These are phyloP conservation scores for Haemorhous mexicanus DNA, from an alignment of 2,113 vertebrate genomes.

Conservation along the genomic window DNA sequence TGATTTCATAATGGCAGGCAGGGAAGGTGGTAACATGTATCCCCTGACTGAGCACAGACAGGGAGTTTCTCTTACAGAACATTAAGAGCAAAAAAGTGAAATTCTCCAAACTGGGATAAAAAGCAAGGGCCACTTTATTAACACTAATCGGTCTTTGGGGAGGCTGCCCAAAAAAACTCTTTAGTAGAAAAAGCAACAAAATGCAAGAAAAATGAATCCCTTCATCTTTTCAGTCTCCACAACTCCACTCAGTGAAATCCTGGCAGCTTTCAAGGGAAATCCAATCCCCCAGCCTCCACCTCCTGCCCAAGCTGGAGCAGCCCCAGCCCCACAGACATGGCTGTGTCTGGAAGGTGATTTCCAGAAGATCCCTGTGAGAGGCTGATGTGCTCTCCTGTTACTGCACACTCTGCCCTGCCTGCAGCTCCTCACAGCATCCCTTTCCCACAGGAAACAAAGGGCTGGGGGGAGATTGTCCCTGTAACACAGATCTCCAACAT, in stretches of 20 bases:
- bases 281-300: no score
- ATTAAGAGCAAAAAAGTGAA: neutral
- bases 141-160: neutral
- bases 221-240: neutral
- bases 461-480: no score
- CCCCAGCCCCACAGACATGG: fast-evolving
- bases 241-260: neutral
- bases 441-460: neutral
- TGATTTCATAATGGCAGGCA: neutral
- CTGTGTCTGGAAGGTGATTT: neutral
- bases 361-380: neutral
- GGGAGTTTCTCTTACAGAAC: neutral
- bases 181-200: neutral
- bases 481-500: neutral
- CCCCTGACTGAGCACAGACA: neutral
- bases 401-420: neutral
- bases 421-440: neutral
- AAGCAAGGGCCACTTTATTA: neutral
- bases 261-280: neutral
- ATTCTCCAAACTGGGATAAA: neutral
- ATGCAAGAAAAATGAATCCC: neutral
- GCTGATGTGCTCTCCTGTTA: neutral
- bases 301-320: neutral
- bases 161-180: neutral
- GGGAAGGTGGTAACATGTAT: neutral